Evolutionary conservation across 2,888 invertebrate species (phyloP).

Genomic region (Oxytorus armatus): DNA sequence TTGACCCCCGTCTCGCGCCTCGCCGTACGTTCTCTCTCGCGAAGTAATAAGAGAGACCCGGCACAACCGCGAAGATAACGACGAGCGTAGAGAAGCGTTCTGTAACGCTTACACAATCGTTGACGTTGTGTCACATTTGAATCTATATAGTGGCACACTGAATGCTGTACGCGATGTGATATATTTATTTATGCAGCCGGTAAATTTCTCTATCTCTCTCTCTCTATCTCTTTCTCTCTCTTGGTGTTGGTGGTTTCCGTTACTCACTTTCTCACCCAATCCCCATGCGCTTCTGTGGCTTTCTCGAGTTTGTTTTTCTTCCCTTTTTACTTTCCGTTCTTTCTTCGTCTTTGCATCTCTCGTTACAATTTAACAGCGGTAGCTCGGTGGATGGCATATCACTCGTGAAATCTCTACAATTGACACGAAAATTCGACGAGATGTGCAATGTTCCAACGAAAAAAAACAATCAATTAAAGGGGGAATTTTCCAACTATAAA

Average conservation of each 20-base stretch:
- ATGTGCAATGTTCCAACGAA: neutral
- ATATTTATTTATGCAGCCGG: slow-evolving; percentile 41
- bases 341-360: slow-evolving; percentile 7
- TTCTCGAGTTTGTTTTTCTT: slow-evolving; percentile 5
- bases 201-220: neutral
- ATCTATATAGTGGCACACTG: slow-evolving; percentile 1
- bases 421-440: neutral
- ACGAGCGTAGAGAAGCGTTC: slow-evolving; percentile 32
- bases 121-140: slow-evolving; percentile 46
- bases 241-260: slow-evolving; percentile 30
- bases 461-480: neutral
- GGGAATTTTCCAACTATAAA: neutral
- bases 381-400: neutral
- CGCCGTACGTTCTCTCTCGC: slow-evolving; percentile 42
- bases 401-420: neutral
- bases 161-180: slow-evolving; percentile 8
- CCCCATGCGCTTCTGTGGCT: slow-evolving; percentile 8
- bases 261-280: slow-evolving; percentile 49
- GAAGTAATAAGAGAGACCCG: slow-evolving; percentile 22
- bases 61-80: slow-evolving; percentile 13
- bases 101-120: slow-evolving; percentile 60
- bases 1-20: slow-evolving; percentile 52
- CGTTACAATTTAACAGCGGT: neutral
- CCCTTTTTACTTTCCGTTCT: slow-evolving; percentile 8
- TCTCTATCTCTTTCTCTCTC: neutral